Conservation (phyloP, 1,140 invertebrate species). For the Theocolax elegans region DNA sequence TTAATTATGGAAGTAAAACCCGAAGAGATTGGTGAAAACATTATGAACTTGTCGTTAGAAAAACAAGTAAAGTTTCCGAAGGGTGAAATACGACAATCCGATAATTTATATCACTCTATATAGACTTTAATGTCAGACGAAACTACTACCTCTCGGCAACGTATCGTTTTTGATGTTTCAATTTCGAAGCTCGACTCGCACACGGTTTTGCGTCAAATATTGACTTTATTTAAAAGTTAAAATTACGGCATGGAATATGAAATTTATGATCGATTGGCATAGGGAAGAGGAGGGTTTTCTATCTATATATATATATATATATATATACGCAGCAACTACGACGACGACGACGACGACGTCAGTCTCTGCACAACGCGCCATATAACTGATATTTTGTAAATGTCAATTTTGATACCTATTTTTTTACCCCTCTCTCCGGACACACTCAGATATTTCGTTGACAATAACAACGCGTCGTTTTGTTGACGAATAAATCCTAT, state of each 20-base stretch:
- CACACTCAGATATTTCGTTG: background rate
- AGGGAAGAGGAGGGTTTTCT: too few species aligned
- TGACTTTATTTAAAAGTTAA: constrained; percentile 36
- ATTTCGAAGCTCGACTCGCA: constrained; percentile 16
- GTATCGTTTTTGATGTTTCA: constrained; percentile 23
- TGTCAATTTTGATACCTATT: constrained; percentile 11
- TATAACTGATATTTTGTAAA: constrained; percentile 32
- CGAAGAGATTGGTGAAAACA: too few species aligned
- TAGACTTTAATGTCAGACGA: background rate
- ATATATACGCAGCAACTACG: background rate
- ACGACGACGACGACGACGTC: background rate
- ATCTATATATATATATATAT: too few species aligned
- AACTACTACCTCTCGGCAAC: background rate
- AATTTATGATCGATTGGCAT: constrained; percentile 37
- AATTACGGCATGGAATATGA: constrained; percentile 23
- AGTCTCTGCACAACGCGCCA: background rate
- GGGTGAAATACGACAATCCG: too few species aligned
- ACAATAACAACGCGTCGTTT: constrained; percentile 8
- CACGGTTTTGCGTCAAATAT: constrained; percentile 19
- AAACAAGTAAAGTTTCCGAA: too few species aligned
- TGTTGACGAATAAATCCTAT: constrained; percentile 21
- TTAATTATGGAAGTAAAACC: too few species aligned
- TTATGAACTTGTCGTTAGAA: too few species aligned
- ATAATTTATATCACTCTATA: constrained; percentile 1
- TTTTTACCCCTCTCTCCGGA: background rate